These are phyloP conservation scores for Falcunculus frontatus DNA, from an alignment of 2,113 vertebrate species.

Conservation along the genomic window DNA sequence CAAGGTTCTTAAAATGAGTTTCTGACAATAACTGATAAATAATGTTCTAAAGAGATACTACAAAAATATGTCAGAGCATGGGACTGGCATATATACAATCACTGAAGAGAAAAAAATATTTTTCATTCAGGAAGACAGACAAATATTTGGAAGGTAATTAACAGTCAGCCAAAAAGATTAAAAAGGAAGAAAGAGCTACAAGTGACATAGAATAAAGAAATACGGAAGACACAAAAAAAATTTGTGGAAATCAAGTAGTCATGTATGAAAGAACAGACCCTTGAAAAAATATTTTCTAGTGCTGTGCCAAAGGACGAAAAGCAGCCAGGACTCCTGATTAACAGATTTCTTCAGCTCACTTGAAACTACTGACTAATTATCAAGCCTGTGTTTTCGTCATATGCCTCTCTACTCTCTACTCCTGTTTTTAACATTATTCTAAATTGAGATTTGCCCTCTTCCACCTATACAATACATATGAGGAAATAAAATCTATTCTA, in stretches of 20 bases:
- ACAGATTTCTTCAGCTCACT: not conserved
- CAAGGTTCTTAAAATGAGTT: not conserved
- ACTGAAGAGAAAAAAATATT: not conserved
- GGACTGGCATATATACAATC: not conserved
- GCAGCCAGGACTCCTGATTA: not conserved
- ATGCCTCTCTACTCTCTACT: not conserved
- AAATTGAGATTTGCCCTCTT: not conserved
- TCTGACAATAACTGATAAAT: not conserved
- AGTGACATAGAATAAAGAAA: not conserved
- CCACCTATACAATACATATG: not conserved
- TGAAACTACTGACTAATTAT: not conserved
- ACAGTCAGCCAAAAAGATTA: not conserved
- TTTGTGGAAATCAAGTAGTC: not conserved
- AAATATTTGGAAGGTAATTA: not conserved
- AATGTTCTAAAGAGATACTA: not conserved
- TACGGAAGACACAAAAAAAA: not conserved
- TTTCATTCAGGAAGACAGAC: not conserved
- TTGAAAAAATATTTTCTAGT: not conserved
- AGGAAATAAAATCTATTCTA: not conserved
- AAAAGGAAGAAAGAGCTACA: not conserved
- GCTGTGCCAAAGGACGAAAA: not conserved
- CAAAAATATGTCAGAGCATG: not conserved
- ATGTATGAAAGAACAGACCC: not conserved
- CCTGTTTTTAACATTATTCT: not conserved
- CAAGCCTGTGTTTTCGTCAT: not conserved